Conservation (phyloP, 2,113 vertebrate genomes). For the Poeciliopsis retropinna region DNA sequence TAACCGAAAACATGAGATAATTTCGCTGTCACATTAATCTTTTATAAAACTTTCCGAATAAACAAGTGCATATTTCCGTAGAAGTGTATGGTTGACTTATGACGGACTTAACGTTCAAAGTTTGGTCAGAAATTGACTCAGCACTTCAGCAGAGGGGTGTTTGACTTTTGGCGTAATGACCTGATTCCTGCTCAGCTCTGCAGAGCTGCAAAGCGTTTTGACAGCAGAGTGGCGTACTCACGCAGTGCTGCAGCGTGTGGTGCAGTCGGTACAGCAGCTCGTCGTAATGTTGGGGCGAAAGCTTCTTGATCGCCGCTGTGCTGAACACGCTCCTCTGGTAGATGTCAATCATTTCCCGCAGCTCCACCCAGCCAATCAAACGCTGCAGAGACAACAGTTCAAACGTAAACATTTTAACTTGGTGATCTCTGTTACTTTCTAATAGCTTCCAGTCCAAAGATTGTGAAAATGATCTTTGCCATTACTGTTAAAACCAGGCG, state of each 20-base stretch:
- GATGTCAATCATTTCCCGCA: conserved; percentile 49
- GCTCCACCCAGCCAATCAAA: conserved; percentile 64
- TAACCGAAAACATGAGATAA: not conserved
- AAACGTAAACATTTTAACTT: not conserved
- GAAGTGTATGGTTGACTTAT: not conserved
- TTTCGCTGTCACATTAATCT: not conserved
- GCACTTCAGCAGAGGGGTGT: not conserved
- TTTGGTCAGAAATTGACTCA: not conserved
- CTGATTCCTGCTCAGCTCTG: not conserved
- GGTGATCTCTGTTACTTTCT: too few species aligned
- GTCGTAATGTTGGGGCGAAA: conserved; percentile 55
- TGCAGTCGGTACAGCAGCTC: conserved; percentile 63
- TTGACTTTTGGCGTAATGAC: not conserved
- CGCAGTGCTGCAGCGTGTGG: conserved; percentile 54
- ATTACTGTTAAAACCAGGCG: too few species aligned
- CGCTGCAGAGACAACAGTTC: conserved; percentile 32
- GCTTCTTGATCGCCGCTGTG: conserved; percentile 10
- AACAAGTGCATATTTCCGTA: not conserved
- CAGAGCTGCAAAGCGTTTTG: not conserved
- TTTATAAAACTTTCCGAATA: not conserved
- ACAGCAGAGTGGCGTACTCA: conserved; percentile 41
- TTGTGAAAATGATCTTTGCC: too few species aligned
- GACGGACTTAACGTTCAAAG: not conserved
- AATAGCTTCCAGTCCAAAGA: too few species aligned
- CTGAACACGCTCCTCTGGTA: conserved; percentile 65